A percentile compares a stretch with the other conserved stretches of the same genome.
Evolutionary conservation across 92 coral and sea anemone genomes (phyloP).

Genomic region (Desmophyllum pertusum): DNA sequence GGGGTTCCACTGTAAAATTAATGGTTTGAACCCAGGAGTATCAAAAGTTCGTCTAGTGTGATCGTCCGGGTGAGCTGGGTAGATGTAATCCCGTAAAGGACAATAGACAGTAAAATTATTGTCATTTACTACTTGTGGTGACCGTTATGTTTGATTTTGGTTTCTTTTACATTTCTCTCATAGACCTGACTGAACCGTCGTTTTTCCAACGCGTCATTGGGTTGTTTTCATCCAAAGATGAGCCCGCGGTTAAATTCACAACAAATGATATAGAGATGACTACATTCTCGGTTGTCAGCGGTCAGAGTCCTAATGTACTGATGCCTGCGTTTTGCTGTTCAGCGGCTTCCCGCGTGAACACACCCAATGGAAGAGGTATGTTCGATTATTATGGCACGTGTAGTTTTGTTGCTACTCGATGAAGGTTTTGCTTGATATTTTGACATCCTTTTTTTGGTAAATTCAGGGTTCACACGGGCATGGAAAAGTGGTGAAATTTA

Average conservation of each 20-base stretch:
- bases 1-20: no score
- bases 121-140: neutral
- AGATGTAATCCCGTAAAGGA: no score
- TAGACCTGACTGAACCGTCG: slow-evolving; percentile 52
- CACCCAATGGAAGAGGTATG: slow-evolving; percentile 23
- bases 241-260: slow-evolving; percentile 2
- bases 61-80: no score
- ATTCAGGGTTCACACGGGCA: neutral
- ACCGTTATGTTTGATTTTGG: neutral
- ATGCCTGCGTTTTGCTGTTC: slow-evolving; percentile 41
- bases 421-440: neutral
- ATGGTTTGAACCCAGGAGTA: no score
- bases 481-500: neutral
- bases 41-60: no score
- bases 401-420: neutral
- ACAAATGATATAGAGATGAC: slow-evolving; percentile 67
- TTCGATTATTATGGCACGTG: neutral
- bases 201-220: slow-evolving; percentile 60
- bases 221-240: slow-evolving; percentile 35
- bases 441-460: no score
- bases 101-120: no score
- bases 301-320: slow-evolving; percentile 59
- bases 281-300: slow-evolving; percentile 46
- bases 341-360: slow-evolving; percentile 4
- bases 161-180: neutral